Base-by-base conservation (phyloP, 2,888 invertebrate genomes). In the Drosophila kuntzei region DNA sequence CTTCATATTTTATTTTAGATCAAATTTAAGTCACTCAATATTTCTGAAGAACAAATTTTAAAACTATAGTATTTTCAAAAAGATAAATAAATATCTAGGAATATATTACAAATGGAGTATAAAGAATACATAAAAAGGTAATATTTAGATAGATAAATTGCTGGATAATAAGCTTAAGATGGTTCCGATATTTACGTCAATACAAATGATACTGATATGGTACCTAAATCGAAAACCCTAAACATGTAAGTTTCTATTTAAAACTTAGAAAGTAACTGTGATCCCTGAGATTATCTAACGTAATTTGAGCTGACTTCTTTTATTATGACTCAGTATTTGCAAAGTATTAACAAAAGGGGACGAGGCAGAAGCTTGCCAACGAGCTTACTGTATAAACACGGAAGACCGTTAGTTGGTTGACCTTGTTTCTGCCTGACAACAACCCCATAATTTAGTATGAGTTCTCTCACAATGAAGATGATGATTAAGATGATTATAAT, bases 351-450 rank as follows among this genome's bases (percentile, higher is more conserved):
- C 32, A 49, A 29, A 18, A 18, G 2, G 29, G 32, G 12, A 37
- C 12, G 11, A 11, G 14, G 12, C 16, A 50, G 25, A 37, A 51
- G 16, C 27, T 37, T 16, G 37, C 20, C 50, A 50, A 37, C 16
- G 11, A 50, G 50, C 25, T 50, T 27, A 50, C 36, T 16, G 22
- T 3, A 36, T 50, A 50, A 39, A 27, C 25, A 27, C 37, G 25
- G 14, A 44, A 36, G 27, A 41, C 22, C 18, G 27, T 47, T 41
- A 55, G 27, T 29, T 22, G 34, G 41, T 16, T 60, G 49, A 50
- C 34, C 63, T 63, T 47, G 18, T 36, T 29, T 27, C 12, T 11
- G 39, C 2, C 14, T 29, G 43, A 16, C 7, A 41, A 22, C 8
- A 43, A 43, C 44, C 34, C 22, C 20, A 14, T 46, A 9, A 55